Base-by-base conservation (phyloP, 2,888 invertebrate species). In the Sphaerophoria taeniata region DNA sequence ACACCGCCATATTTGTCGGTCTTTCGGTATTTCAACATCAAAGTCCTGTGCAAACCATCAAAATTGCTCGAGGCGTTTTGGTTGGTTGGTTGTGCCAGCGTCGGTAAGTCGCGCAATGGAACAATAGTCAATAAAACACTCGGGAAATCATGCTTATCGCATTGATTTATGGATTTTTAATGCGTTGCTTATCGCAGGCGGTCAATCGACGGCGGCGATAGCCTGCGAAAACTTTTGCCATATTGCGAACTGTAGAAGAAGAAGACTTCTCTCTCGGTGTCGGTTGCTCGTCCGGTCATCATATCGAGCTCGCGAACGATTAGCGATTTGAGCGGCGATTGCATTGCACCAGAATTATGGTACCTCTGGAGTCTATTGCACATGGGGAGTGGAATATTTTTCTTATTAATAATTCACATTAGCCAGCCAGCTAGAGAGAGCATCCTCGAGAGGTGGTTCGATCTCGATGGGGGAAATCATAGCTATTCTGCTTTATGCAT, bases 121-220 rank as follows among this genome's bases (percentile, higher is more conserved):
- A 92, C 92, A 92, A 92, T 92, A 91, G 91, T 90, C 91, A 92
- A 92, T 92, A 92, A 92, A 92, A 90, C 91, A 92, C 90, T 91
- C 90, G 89, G 92, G 87, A 89, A 92, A 92, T 92, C 92, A 92
- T 91, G 91, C 90, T 92, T 92, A 92, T 92, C 92, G 90, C 91
- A 89, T 90, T 92, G 91, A 92, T 92, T 92, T 92, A 92, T 92
- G 91, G 90, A 90, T 91, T 92, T 92, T 92, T 92, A 92, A 92
- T 92, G 90, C 90, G 92, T 92, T 90, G 90, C 91, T 91, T 91
- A 92, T 92, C 91, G 90, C 88, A 89, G 89, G 89, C 89, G 89
- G 80, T 69, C 61, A 81, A 86, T 77, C 82, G 76, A 76, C 78
- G 73, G 85, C 85, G 77, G 82, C 77, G 81, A 87, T 87, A 83